phyloP scores from a whole-genome alignment of 2,113 vertebrate genomes.

The Syrmaticus mikado region DNA sequence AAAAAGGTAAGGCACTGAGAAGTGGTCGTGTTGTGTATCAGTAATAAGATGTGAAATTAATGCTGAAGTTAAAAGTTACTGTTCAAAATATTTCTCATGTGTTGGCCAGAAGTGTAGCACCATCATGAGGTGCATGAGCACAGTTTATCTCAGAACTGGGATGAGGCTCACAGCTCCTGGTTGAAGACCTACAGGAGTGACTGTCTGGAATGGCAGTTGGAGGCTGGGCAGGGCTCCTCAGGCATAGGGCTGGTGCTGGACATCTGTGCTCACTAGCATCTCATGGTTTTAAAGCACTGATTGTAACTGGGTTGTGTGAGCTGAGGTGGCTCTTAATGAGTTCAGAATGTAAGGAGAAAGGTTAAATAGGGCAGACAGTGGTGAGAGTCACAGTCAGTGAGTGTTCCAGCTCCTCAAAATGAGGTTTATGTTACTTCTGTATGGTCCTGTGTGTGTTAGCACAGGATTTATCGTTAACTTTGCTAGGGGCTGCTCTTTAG shows the following conservation, averaged over 20 bases:
- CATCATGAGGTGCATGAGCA: not conserved
- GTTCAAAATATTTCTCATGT: not conserved
- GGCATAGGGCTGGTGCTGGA: not conserved
- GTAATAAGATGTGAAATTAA: not conserved
- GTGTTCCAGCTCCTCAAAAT: not conserved
- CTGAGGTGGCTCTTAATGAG: not conserved
- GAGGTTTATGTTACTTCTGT: not conserved
- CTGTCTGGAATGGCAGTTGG: not conserved
- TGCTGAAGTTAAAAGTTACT: not conserved
- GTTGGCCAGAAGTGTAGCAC: not conserved
- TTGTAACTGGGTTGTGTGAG: not conserved
- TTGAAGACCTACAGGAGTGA: fast-evolving
- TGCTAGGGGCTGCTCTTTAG: not conserved
- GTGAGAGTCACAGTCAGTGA: not conserved
- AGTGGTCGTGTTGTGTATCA: not conserved
- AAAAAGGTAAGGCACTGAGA: conserved; percentile 88
- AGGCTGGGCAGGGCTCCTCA: not conserved
- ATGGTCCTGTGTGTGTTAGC: not conserved
- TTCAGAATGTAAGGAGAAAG: not conserved
- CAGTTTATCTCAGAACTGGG: not conserved
- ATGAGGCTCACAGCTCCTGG: not conserved
- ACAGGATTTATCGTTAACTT: not conserved
- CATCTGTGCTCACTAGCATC: not conserved
- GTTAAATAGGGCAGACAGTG: not conserved
- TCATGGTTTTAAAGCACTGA: not conserved